Conservation (phyloP, 1,140 invertebrate genomes). For the Drosophila parabipectinata region DNA sequence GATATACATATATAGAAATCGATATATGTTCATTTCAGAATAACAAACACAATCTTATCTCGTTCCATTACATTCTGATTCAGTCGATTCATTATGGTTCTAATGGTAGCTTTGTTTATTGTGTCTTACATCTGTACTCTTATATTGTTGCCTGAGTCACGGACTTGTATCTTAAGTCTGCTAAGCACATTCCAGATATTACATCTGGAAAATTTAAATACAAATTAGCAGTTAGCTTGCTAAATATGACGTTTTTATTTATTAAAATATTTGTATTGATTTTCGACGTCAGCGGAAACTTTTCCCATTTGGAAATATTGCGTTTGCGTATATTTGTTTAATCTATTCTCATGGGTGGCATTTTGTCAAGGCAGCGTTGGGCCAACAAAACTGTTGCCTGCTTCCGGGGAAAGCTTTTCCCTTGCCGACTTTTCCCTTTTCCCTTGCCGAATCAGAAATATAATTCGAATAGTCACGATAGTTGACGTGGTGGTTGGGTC, state of each 20-base stretch:
- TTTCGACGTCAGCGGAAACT: conserved; percentile 12
- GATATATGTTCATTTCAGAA: neutral
- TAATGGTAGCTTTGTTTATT: conserved; percentile 44
- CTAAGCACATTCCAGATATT: too few species aligned
- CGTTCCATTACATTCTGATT: conserved; percentile 55
- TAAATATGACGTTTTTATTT: neutral
- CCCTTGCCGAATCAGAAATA: neutral
- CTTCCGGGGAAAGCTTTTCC: conserved; percentile 41
- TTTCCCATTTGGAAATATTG: conserved; percentile 13
- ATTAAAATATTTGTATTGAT: neutral
- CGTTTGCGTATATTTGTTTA: conserved; percentile 15
- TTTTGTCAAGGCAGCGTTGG: neutral
- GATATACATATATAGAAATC: neutral
- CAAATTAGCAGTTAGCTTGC: neutral
- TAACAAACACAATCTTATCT: neutral
- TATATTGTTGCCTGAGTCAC: neutral
- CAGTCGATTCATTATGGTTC: neutral
- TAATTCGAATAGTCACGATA: conserved; percentile 35
- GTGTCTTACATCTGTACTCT: conserved; percentile 28
- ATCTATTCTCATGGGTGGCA: conserved; percentile 16
- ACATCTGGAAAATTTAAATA: neutral
- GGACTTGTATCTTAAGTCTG: neutral
- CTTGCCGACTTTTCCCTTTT: neutral
- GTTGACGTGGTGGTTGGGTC: conserved; percentile 28
- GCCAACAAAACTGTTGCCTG: conserved; percentile 42